Percentiles rank a stretch among this genome's conserved stretches.
Conservation (phyloP, 2,888 invertebrate species). For the Sinotaia quadrata region DNA sequence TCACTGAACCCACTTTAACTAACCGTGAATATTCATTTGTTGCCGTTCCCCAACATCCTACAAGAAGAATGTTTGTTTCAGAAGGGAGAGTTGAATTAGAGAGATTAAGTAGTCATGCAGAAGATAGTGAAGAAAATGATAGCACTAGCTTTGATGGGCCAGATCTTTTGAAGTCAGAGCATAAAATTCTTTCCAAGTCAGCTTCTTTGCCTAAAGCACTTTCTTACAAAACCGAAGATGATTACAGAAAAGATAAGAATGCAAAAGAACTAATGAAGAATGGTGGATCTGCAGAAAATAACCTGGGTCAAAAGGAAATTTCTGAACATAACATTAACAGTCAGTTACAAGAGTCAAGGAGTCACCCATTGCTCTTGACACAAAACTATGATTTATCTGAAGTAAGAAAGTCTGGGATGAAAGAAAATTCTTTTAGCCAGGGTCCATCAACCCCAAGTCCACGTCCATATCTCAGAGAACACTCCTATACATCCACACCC, state of each 20-base stretch:
- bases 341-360: background rate
- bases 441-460: no score
- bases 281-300: background rate
- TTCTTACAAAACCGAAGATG: background rate
- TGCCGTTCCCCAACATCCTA: no score
- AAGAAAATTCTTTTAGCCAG: no score
- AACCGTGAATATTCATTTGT: no score
- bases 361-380: background rate
- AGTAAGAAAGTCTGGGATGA: background rate
- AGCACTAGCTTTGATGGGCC: slow-evolving; percentile 25
- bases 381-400: slow-evolving; percentile 3
- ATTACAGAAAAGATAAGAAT: slow-evolving; percentile 2
- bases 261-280: slow-evolving; percentile 3
- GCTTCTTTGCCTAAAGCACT: background rate
- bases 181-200: slow-evolving; percentile 1
- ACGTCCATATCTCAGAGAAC: slow-evolving; percentile 26
- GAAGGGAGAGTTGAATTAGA: slow-evolving; percentile 35
- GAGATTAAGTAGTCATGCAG: slow-evolving; percentile 5
- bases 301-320: no score
- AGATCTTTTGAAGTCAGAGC: slow-evolving; percentile 17
- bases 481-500: slow-evolving; percentile 34
- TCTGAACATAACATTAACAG: background rate
- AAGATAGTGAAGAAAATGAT: slow-evolving; percentile 29
- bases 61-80: slow-evolving; percentile 38
- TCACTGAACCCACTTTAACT: no score